Evolutionary conservation across 2,797 vertebrate species (phyloP).

Genomic region (Takifugu rubripes): DNA sequence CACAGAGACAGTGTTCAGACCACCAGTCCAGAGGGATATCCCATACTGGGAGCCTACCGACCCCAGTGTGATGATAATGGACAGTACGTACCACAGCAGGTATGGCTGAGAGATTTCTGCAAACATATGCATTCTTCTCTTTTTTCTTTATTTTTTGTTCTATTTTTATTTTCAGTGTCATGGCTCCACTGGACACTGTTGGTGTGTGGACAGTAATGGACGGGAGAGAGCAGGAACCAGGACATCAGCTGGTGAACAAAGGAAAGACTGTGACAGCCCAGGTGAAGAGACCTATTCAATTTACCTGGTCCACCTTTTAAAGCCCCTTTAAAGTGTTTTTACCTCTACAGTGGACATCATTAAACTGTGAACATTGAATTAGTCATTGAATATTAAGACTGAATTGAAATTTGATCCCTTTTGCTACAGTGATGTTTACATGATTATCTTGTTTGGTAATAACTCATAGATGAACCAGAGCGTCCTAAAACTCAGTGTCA

Average conservation of each 20-base stretch:
- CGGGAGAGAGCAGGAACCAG: not conserved
- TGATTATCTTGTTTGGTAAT: no score
- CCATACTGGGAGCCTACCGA: not conserved
- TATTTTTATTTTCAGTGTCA: not conserved
- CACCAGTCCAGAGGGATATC: constrained; percentile 1
- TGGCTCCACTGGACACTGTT: not conserved
- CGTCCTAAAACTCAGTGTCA: no score
- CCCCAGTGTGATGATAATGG: not conserved
- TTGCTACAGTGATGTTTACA: no score
- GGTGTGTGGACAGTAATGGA: not conserved
- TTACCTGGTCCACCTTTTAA: no score
- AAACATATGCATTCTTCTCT: no score
- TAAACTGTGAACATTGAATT: no score
- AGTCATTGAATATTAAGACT: no score
- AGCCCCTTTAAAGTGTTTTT: no score
- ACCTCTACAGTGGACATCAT: no score
- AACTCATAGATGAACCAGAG: constrained; percentile 4
- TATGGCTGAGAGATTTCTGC: no score
- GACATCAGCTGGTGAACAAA: not conserved
- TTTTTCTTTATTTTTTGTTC: no score
- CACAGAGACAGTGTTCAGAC: constrained; percentile 1
- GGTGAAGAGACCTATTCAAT: not conserved
- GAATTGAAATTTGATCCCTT: no score
- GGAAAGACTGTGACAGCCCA: not conserved
- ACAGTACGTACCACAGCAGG: not conserved